Percentiles rank a stretch among this genome's conserved stretches.
These are phyloP conservation scores for Sarcoramphus papa DNA, from an alignment of 2,797 vertebrate genomes.

Conservation along the genomic window DNA sequence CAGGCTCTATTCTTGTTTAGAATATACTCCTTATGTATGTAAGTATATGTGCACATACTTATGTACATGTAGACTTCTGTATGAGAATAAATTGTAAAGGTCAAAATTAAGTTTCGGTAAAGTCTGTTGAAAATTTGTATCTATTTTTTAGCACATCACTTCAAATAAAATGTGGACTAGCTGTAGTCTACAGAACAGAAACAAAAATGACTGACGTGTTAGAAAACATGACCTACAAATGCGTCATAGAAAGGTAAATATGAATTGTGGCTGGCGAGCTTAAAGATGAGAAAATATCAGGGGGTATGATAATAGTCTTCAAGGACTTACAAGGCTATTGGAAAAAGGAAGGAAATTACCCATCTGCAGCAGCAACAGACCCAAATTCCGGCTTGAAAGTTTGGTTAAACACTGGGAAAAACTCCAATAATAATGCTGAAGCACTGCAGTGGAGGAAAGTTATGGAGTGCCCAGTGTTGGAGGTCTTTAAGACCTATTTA, in stretches of 20 bases:
- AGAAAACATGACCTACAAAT: not conserved
- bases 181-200: not conserved
- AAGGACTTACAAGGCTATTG: not conserved
- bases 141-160: not conserved
- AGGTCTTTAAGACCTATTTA: not conserved
- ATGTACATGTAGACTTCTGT: rapidly evolving
- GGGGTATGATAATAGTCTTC: not conserved
- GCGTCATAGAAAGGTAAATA: not conserved
- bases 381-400: not conserved
- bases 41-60: not conserved
- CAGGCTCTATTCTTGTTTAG: not conserved
- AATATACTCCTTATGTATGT: not conserved
- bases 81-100: not conserved
- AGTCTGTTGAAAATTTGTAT: not conserved
- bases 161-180: not conserved
- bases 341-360: not conserved
- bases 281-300: not conserved
- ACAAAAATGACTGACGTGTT: rapidly evolving
- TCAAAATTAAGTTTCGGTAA: not conserved
- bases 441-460: not conserved
- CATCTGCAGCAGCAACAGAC: not conserved
- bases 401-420: not conserved
- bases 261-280: not conserved
- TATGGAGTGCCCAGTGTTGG: not conserved
- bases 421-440: not conserved